phyloP scores from a whole-genome alignment of 2,888 invertebrate genomes.

The Odontocerum albicorne region DNA sequence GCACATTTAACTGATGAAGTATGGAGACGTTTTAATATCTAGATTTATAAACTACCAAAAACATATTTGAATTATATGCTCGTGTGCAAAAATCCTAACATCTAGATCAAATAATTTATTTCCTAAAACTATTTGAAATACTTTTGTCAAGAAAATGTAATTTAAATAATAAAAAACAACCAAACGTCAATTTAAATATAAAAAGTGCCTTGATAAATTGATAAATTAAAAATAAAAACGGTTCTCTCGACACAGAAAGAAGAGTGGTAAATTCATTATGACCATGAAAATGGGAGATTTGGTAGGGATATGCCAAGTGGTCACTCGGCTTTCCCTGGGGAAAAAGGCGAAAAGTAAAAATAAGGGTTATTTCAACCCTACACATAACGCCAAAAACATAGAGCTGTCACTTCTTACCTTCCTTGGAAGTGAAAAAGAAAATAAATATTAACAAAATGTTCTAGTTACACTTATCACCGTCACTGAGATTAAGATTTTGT shows the following conservation, averaged over 20 bases:
- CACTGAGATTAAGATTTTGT: no score
- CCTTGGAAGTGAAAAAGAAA: no score
- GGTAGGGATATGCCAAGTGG: conserved; percentile 21
- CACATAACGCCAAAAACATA: no score
- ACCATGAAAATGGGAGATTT: conserved; percentile 23
- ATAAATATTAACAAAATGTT: no score
- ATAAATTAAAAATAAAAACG: conserved; percentile 23
- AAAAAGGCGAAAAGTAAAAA: background rate
- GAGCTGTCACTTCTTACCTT: no score
- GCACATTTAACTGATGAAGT: no score
- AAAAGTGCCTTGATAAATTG: conserved; percentile 20
- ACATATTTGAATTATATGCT: no score
- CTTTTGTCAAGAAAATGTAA: conserved; percentile 13
- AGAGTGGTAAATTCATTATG: conserved; percentile 30
- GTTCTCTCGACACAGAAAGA: conserved; percentile 2
- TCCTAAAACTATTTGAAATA: conserved; percentile 17
- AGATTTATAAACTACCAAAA: no score
- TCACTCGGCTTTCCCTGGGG: conserved; percentile 15
- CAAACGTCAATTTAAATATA: conserved; percentile 19
- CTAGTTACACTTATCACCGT: no score
- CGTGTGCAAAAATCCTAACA: no score
- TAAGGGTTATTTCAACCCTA: no score
- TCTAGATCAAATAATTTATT: background rate
- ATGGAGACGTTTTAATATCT: no score
- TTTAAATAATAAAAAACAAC: conserved; percentile 18